Evolutionary conservation across 2,888 invertebrate genomes (phyloP).

Genomic region (Alitta virens): DNA sequence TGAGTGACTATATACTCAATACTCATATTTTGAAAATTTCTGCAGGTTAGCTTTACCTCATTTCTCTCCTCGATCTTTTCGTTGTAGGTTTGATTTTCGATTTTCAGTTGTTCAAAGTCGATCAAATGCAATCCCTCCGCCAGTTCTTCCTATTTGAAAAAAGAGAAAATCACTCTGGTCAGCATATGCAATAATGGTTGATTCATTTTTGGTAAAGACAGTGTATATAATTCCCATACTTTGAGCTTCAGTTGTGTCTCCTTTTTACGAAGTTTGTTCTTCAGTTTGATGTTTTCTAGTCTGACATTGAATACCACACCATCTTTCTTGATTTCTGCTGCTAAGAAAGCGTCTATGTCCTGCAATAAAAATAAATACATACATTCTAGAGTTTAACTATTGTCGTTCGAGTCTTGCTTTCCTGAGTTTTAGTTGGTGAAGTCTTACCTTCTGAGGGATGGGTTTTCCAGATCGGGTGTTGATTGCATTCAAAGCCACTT

Average conservation of each 20-base stretch:
- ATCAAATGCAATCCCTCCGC: conserved; percentile 61
- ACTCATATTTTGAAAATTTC: too few species aligned
- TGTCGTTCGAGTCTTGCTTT: too few species aligned
- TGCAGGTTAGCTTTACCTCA: too few species aligned
- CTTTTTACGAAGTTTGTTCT: conserved; percentile 55
- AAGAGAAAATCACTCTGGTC: not conserved
- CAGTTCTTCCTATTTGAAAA: conserved; percentile 59
- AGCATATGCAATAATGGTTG: too few species aligned
- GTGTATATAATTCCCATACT: conserved; percentile 30
- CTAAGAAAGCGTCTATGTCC: conserved; percentile 51
- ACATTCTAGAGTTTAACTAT: not conserved
- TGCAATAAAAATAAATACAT: conserved; percentile 29
- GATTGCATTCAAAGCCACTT: conserved; percentile 49
- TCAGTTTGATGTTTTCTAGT: conserved; percentile 55
- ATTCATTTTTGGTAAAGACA: too few species aligned
- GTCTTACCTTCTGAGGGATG: conserved; percentile 42
- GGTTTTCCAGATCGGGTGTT: conserved; percentile 53
- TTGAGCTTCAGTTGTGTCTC: conserved; percentile 55
- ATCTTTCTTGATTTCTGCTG: conserved; percentile 48
- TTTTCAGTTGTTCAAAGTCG: conserved; percentile 63
- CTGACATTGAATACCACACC: conserved; percentile 51
- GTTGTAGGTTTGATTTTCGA: conserved; percentile 61
- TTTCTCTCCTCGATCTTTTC: conserved; percentile 64
- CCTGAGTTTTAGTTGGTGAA: too few species aligned
- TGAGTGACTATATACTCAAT: too few species aligned